Base-by-base conservation (phyloP, 37 sponge, comb jelly and placozoan species). In the Geodia barretti region DNA sequence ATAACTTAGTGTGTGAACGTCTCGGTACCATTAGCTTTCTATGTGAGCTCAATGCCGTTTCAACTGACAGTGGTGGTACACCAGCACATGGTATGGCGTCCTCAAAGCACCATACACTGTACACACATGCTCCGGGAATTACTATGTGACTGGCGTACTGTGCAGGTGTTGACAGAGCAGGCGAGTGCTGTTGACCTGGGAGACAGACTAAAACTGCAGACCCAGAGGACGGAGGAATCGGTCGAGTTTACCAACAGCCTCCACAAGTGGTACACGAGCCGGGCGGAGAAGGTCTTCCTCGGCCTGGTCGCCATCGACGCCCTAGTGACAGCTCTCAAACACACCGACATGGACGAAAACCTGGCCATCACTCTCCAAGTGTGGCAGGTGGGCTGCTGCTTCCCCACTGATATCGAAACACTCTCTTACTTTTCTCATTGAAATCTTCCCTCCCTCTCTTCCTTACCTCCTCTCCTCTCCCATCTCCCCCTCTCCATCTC, bases 251-350 rank as follows among this genome's bases (percentile, higher is more conserved):
- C 29, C 65, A 64, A 26, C 5, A 64, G 30, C 25, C 30, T 64
- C 11, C 1, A 33, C 68, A 86, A 79, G 67, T 86, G 72, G 42
- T 72, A 72, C 72, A 24, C 33, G 60, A 14, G 0, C 3, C 34
- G 41, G 34, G 68, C 83, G 11, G 84, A 87, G 76, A 92, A 83
- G 58, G 38, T 67, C 26, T 84, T 92, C 62, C 64, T 83, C 1
- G 0, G 79, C 11, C 67, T 92, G 32, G 92, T 92, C 1, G 33
- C 87, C 47, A 29, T 86, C 31, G 92, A 92, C 71, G 92, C 92
- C 21, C 20, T 87, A 4, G 63, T 92, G 35, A 80, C 64, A 8
- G 80, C 88, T 17, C 61, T 64, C 38, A 86, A 79, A 28, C 9
- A 63, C 37, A 71, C 74, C 1, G 74, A 29, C 41, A 78, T 86